Evolutionary conservation across 1,140 invertebrate genomes (phyloP).

Genomic region (Pogonognathellus flavescens): DNA sequence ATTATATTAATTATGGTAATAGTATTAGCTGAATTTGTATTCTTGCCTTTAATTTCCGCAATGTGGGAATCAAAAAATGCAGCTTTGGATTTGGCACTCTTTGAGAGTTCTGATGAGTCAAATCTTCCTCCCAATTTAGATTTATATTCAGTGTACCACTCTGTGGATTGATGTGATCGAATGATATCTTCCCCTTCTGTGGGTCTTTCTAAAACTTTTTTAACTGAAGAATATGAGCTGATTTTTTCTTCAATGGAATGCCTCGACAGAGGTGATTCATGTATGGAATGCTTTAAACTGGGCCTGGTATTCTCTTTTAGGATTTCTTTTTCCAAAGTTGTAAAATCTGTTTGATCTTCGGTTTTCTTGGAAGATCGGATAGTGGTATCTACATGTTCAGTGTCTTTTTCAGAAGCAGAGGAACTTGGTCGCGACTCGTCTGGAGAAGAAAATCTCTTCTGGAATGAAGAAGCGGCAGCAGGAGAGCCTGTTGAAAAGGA

Average conservation of each 20-base stretch:
- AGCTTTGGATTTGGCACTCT: conserved; percentile 58
- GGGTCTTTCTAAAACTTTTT: background rate
- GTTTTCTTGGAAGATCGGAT: background rate
- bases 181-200: conserved; percentile 8
- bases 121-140: conserved; percentile 32
- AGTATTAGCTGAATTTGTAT: background rate
- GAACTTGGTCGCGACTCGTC: background rate
- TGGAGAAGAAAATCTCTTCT: conserved; percentile 13
- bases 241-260: conserved; percentile 33
- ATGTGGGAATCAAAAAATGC: conserved; percentile 80
- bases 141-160: conserved; percentile 53
- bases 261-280: conserved; percentile 8
- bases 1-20: too few relatives aligned
- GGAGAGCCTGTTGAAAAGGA: background rate
- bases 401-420: too few relatives aligned
- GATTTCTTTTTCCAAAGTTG: background rate
- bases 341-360: background rate
- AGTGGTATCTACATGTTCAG: background rate
- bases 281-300: background rate
- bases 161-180: conserved; percentile 1
- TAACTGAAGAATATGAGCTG: background rate
- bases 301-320: background rate
- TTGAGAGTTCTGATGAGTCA: conserved; percentile 43
- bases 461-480: conserved; percentile 5
- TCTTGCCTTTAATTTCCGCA: conserved; percentile 84